Evolutionary conservation across 2,113 vertebrate species (phyloP), one percentile per base, ranked within the genome.

Genomic region (Corythornis madagascariensis): DNA sequence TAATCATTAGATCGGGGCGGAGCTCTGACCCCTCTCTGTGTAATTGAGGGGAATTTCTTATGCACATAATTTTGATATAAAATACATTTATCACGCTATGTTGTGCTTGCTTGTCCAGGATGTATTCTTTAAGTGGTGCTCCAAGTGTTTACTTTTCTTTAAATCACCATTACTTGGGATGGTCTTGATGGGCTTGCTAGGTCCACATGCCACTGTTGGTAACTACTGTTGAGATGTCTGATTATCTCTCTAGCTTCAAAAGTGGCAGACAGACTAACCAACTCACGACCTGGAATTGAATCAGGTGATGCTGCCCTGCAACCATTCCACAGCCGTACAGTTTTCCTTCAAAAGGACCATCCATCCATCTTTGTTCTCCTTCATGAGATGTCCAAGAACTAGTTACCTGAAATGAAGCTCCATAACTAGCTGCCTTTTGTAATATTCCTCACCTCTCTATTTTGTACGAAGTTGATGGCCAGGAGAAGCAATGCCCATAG

Each of bases 281-380:
- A 7, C 21, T 5, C 1, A 0, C 61, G 59, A 47, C n/a, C 50
- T 72, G 70, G 52, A 31, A 38, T 13, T 2, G 2, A 83, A 24
- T 20, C 20, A 6, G 33, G 65, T 61, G 45, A 4, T 50, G 16
- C 55, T 40, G 47, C 64, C 60, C 60, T 21, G 38, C 70, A 85
- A 14, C 45, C 21, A 3, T 60, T 28, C 31, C 29, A 20, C 17
- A 73, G 47, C n/a, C 1, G 0, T 52, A 67, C 0, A 0, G 47
- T 86, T 56, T 65, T 50, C 29, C 66, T 76, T 85, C 15, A 17
- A 29, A 61, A 83, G 21, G 56, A 47, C 38, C 40, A 26, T 67
- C 47, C 43, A 26, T 67, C 47, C 28, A 6, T 65, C 70, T n/a
- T 59, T 52, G 45, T 71, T 71, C 52, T 82, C 25, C 77, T 24